Percentiles rank a stretch among this genome's conserved stretches.
Conservation (phyloP, 2,888 invertebrate genomes). For the Schrankia costaestrigalis region DNA sequence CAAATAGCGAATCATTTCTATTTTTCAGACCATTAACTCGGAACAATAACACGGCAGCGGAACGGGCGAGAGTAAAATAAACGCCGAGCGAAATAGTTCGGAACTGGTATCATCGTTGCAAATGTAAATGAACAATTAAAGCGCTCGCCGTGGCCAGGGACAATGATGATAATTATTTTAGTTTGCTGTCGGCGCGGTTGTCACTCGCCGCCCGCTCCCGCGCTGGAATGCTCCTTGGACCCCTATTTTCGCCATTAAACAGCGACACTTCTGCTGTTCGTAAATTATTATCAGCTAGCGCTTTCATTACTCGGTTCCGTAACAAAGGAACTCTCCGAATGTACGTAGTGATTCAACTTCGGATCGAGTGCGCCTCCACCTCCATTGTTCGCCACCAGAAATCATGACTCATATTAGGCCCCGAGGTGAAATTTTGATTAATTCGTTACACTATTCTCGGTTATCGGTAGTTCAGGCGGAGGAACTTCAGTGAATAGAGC, state of each 20-base stretch:
- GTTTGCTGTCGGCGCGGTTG: slow-evolving; percentile 75
- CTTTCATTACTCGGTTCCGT: slow-evolving; percentile 74
- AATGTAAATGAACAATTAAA: slow-evolving; percentile 82
- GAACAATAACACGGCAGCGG: slow-evolving; percentile 71
- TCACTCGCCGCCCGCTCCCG: slow-evolving; percentile 58
- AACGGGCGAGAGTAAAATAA: slow-evolving; percentile 71
- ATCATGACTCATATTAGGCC: slow-evolving; percentile 74
- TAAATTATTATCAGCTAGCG: slow-evolving; percentile 79
- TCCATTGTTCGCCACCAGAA: slow-evolving; percentile 68
- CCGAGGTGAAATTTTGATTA: slow-evolving; percentile 78
- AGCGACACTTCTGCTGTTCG: slow-evolving; percentile 79
- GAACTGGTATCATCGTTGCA: slow-evolving; percentile 78
- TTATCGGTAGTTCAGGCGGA: slow-evolving; percentile 51
- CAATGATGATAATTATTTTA: slow-evolving; percentile 81
- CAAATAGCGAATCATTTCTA: slow-evolving; percentile 74
- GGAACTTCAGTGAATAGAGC: slow-evolving; percentile 60
- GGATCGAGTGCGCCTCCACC: slow-evolving; percentile 63
- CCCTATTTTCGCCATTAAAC: slow-evolving; percentile 72
- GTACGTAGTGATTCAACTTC: slow-evolving; percentile 75
- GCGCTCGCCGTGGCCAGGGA: slow-evolving; percentile 74
- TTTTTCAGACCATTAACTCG: slow-evolving; percentile 77
- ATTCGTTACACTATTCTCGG: slow-evolving; percentile 72
- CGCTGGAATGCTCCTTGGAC: slow-evolving; percentile 73
- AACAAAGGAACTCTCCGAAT: slow-evolving; percentile 76
- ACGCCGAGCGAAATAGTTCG: slow-evolving; percentile 74